Evolutionary conservation across 2,888 invertebrate species (phyloP).

Genomic region (Pogonocherus hispidulus): DNA sequence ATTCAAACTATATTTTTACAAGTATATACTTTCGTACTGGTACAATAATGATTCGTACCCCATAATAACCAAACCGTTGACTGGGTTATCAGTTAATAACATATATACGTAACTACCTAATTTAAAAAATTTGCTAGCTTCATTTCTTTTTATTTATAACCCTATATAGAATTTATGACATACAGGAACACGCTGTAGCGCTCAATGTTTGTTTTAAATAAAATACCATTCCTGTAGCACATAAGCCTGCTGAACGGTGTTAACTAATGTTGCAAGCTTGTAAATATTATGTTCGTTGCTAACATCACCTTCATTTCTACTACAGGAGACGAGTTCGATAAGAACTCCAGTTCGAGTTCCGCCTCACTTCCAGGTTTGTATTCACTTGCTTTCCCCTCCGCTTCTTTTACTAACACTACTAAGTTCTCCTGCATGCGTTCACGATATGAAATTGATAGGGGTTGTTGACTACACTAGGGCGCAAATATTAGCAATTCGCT

Average conservation of each 20-base stretch:
- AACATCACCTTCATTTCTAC: conserved; percentile 58
- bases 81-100: no score
- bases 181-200: not conserved
- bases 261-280: conserved; percentile 42
- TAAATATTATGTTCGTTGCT: conserved; percentile 52
- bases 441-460: conserved; percentile 26
- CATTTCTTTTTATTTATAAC: no score
- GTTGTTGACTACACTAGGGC: not conserved
- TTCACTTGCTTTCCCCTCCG: conserved; percentile 57
- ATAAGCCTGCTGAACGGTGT: conserved; percentile 28
- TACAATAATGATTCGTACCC: no score
- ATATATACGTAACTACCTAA: no score
- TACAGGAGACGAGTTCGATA: conserved; percentile 77
- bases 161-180: not conserved
- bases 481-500: conserved; percentile 5
- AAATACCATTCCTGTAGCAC: conserved; percentile 17
- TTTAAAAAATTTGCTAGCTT: no score
- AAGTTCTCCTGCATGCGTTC: conserved; percentile 41
- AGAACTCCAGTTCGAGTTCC: conserved; percentile 79
- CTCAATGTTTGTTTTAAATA: not conserved
- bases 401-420: conserved; percentile 53
- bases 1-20: no score
- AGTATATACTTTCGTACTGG: no score
- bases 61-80: no score
- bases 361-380: conserved; percentile 79